Evolutionary conservation across 2,797 vertebrate genomes (phyloP), one percentile per base, ranked within the genome.

Genomic region (Aldrovandia affinis): DNA sequence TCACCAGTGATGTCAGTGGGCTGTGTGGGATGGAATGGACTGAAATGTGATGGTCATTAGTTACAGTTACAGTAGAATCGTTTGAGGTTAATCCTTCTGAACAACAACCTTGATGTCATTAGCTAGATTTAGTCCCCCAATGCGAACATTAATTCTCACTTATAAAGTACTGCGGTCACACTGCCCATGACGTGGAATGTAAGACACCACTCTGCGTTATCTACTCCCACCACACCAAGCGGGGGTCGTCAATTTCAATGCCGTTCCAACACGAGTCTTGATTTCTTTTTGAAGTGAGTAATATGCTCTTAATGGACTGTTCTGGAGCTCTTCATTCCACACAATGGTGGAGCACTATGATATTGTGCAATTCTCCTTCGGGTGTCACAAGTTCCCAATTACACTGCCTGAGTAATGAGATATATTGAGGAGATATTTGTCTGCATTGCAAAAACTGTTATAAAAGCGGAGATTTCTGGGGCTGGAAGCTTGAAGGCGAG

Each of bases 321-420:
- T 36, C 65, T 70, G 65, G 30, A 70, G 39, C 15, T 36, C 65
- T 33, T 22, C 33, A 18, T 68, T 70, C 39, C 20, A 39, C 33
- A 18, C 33, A 39, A 20, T 36, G 65, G 12, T 70, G 12, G 65
- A n/a, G 65, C 30, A 39, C 3, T 65, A 14, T 14, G 36, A 36
- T 18, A 70, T 5, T 12, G 1, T 10, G n/a, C 7, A 9, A 65
- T 65, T 59, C 57, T 59, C 61, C 68, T n/a, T 42, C 22, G 73
- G 73, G 22, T 77, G 73, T 77, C 73, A 77, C 42, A 25, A 77
- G 22, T n/a, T 25, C 42, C 73, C 22, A 77, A 63, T 77, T 44
- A 77, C 15, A n/a, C 22, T 25, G 39, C 73, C 33, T n/a, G 42
- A 25, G 8, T 77, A 47, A 77, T 77, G 42, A 73, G 15, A 6